A percentile compares a stretch with the other conserved stretches of the same genome.
Evolutionary conservation across 2,888 invertebrate genomes (phyloP).

Genomic region (Andrena fulva): DNA sequence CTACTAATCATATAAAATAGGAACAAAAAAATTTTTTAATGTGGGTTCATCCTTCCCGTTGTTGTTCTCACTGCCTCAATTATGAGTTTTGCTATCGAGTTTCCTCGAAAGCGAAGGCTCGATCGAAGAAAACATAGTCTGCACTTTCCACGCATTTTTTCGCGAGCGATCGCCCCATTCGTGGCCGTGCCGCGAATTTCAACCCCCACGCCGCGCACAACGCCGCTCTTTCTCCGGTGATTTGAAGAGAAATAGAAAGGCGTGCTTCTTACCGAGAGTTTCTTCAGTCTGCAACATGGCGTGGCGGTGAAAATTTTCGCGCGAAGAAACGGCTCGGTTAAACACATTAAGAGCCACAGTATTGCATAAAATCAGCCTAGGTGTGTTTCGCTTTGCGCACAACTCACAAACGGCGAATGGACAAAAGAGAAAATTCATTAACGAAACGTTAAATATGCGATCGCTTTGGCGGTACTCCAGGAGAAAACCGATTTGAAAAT

Average conservation of each 20-base stretch:
- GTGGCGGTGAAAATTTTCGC: slow-evolving; percentile 13
- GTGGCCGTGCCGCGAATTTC: neutral
- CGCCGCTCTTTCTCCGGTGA: neutral
- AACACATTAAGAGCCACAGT: slow-evolving; percentile 1
- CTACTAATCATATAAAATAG: too few relatives aligned
- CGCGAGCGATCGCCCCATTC: neutral
- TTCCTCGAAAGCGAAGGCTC: too few relatives aligned
- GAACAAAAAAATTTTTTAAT: too few relatives aligned
- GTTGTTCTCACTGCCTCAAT: too few relatives aligned
- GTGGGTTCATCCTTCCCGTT: too few relatives aligned
- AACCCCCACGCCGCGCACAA: neutral
- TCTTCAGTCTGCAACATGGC: neutral
- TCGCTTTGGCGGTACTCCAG: neutral
- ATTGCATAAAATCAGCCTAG: slow-evolving; percentile 9
- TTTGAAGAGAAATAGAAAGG: slow-evolving; percentile 36
- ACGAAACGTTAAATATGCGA: neutral
- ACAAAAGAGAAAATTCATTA: neutral
- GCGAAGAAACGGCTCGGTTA: neutral
- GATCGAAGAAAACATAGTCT: too few relatives aligned
- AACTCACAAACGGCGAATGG: neutral
- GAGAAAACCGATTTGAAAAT: neutral
- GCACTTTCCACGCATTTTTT: neutral
- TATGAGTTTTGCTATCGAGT: too few relatives aligned
- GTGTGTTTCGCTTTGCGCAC: neutral
- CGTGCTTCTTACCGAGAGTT: neutral